A percentile compares a stretch with the other conserved stretches of the same genome.
These are phyloP conservation scores for Petaurus breviceps DNA, from an alignment of 2,113 vertebrate species.

Conservation along the genomic window DNA sequence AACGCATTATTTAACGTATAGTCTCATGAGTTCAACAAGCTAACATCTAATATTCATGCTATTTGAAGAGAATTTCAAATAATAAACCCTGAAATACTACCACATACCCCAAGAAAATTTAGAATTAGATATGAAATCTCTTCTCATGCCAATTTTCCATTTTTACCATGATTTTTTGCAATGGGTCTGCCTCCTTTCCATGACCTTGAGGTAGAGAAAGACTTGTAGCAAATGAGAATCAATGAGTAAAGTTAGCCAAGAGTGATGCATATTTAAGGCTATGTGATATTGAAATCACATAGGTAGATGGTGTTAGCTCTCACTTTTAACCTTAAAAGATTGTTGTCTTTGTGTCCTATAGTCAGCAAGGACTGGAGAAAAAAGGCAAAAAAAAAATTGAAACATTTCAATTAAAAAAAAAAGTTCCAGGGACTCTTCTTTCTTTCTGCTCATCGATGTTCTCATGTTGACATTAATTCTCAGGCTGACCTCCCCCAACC, in stretches of 20 bases:
- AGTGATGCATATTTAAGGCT: slow-evolving; percentile 50
- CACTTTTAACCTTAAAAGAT: neutral
- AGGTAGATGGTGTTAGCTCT: neutral
- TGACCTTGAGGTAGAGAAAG: neutral
- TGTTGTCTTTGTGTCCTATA: slow-evolving; percentile 19
- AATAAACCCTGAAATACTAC: neutral
- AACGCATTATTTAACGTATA: slow-evolving; percentile 6
- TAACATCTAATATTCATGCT: neutral
- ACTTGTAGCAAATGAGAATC: slow-evolving; percentile 64
- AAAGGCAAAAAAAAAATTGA: neutral
- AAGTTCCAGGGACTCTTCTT: slow-evolving; percentile 36
- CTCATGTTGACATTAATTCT: slow-evolving; percentile 42
- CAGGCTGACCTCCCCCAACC: slow-evolving; percentile 43
- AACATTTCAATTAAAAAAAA: neutral
- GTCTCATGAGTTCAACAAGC: neutral
- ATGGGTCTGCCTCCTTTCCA: neutral
- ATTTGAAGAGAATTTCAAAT: neutral
- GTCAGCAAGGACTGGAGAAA: slow-evolving; percentile 10
- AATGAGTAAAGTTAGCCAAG: slow-evolving; percentile 69
- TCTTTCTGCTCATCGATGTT: neutral
- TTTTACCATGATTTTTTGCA: neutral
- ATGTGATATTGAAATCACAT: slow-evolving; percentile 8
- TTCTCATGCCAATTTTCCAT: slow-evolving; percentile 3
- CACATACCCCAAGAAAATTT: neutral
- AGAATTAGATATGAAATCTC: slow-evolving; percentile 1